Evolutionary conservation across 2,888 invertebrate genomes (phyloP), one percentile per base, ranked within the genome.

Genomic region (Hipparchia sbordonii): DNA sequence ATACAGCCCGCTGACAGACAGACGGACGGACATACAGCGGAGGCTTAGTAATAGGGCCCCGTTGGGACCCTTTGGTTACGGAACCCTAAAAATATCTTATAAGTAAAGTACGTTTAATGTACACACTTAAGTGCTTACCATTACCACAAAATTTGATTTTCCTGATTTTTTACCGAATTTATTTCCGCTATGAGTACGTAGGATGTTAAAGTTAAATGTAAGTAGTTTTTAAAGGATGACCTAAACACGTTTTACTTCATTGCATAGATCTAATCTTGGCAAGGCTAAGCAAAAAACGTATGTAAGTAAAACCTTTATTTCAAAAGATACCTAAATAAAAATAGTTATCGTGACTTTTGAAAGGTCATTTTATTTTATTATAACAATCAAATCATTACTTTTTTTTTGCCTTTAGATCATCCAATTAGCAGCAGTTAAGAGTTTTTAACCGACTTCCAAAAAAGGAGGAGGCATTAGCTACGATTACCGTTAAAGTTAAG

Each of bases 271-370:
- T 61, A 68, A 72, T 74, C 71, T 73, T 72, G 71, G 71, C 82
- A 82, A 84, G 85, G 83, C 82, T 81, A 78, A 75, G 74, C 78
- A 82, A 82, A 81, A 82, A 82, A 75, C 39, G 5, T 39, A 39
- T 72, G 59, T 71, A 46, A 70, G 65, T 77, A 76, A 78, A 80
- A 76, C 76, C 68, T 77, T 80, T 78, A 78, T 76, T 79, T 76
- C 8, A 48, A 48, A 48, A 48, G 6, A 74, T 74, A 77, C 76
- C 8, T 48, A 52, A 10, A 52, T 73, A 68, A 72, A 76, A 68
- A 57, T 33, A 59, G 45, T 72, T 79, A 76, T 80, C 78, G 79
- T 79, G 78, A 81, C 79, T 79, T 76, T 75, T 72, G 72, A 80
- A 80, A 83, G 83, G 82, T 82, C 82, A 74, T 71, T 54, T 73